Conservation (phyloP, 2,797 vertebrate species). For the Margarornis squamiger region DNA sequence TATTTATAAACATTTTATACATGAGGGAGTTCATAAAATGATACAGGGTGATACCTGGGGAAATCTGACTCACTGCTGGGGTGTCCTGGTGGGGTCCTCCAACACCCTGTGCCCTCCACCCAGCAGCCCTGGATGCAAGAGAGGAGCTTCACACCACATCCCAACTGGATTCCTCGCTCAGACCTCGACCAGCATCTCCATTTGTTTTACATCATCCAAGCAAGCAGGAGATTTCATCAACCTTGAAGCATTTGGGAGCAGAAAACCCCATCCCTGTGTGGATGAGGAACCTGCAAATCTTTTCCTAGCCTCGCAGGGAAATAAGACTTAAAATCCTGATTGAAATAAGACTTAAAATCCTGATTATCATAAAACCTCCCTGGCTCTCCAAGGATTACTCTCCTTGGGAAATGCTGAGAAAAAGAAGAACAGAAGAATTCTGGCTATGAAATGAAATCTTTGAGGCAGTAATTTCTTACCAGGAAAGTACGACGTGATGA, state of each 20-base stretch:
- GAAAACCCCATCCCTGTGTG: neutral
- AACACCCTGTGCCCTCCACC: neutral
- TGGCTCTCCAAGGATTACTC: neutral
- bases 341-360: neutral
- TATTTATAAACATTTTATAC: constrained; percentile 72
- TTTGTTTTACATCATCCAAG: neutral
- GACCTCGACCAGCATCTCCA: neutral
- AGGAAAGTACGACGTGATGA: neutral
- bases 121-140: neutral
- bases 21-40: constrained; percentile 38
- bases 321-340: neutral
- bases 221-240: neutral
- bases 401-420: neutral
- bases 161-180: neutral
- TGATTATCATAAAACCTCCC: neutral
- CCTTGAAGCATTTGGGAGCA: neutral
- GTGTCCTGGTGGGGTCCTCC: neutral
- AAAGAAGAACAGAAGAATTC: neutral
- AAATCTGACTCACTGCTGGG: neutral
- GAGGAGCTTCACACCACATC: neutral
- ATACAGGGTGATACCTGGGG: neutral
- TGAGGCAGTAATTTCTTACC: neutral
- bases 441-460: neutral
- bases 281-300: neutral
- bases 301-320: neutral